Base-by-base conservation (phyloP, 2,797 vertebrate species). In the Pogonophryne albipinna region DNA sequence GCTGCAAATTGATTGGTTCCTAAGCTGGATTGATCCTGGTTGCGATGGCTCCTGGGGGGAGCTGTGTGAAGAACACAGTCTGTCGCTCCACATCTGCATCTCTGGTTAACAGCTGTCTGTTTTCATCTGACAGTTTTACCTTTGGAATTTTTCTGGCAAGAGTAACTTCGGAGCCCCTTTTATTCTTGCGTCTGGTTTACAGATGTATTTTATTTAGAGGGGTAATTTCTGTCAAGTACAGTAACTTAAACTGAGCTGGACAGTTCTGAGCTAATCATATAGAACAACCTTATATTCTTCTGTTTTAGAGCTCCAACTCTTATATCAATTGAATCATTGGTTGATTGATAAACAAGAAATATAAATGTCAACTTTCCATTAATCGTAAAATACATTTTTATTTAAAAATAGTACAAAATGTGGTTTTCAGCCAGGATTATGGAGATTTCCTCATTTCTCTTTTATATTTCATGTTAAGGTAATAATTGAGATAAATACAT, bases 11-110 rank as follows among this genome's bases (percentile, higher is more conserved):
- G 69, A 82, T 78, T 55, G 23, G 45, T 51, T 31, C 60, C 71
- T 56, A 31, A 55, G 19, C 65, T 64, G 66, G 38, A 72, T 71
- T 65, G 80, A 85, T 85, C 80, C 44, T 73, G 50, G 74, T 52
- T 80, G 59, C 19, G 56, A 47, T 16, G 27, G 6, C 64, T 84
- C 58, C 60, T n/a, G 52, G 57, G 65, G 31, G 78, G 63, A 56
- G 52, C 47, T 10, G 59, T 27, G 3, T 51, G 38, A 66, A 71
- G 49, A 65, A 73, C 46, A 20, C 72, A 62, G 10, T 70, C 72
- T 82, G 75, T 70, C 42, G 3, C 82, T 67, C 12, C 66, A 31
- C 75, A 82, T 66, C 74, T 76, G 65, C 41, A 51, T 68, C 67
- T 77, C 38, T 51, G 34, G 27, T 62, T 49, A 47, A 38, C 6